Base-by-base conservation (phyloP, 2,797 vertebrate genomes). In the Mergus octosetaceus region DNA sequence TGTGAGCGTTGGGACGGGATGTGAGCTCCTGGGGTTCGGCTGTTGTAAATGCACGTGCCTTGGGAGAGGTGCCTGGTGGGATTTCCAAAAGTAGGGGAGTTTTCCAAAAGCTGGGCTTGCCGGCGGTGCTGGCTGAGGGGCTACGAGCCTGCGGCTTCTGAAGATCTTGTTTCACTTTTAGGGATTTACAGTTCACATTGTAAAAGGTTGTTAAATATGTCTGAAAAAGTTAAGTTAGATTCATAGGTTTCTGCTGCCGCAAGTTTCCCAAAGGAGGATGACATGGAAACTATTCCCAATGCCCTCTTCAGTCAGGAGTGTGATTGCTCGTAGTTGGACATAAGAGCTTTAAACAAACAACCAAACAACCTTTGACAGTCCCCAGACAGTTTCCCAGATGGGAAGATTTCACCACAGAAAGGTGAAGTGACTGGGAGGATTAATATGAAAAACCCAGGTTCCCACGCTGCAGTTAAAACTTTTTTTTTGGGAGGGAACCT, bases 121-220 rank as follows among this genome's bases (percentile, higher is more conserved):
- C 0, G 0, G 18, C 60, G 66, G 21, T 0, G 1, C n/a, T 11
- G 84, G 7, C 54, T 38, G 58, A 12, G 24, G 56, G 41, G 41
- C 54, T 25, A 41, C 10, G 39, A 66, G 64, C 64, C 53, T 70
- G 14, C 11, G 51, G 15, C 41, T 62, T 21, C 53, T n/a, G 38
- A 36, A 57, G 57, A n/a, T 47, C 82, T 64, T 7, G 0, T 87
- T 83, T 64, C 11, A 5, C 22, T 13, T 28, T 4, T 13, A 43
- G 57, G 47, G 75, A 77, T 57, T 66, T 84, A 34, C 65, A 51
- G 75, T 38, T 79, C 11, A 7, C 68, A 51, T 21, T 22, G 56
- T 66, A 51, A 89, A 79, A 69, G 32, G 82, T 14, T 43, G 41
- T 86, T 87, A 74, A 79, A 60, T 41, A 8, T 4, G 20, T 57